Conservation (phyloP, 2,113 vertebrate genomes). For the Gila orcuttii region DNA sequence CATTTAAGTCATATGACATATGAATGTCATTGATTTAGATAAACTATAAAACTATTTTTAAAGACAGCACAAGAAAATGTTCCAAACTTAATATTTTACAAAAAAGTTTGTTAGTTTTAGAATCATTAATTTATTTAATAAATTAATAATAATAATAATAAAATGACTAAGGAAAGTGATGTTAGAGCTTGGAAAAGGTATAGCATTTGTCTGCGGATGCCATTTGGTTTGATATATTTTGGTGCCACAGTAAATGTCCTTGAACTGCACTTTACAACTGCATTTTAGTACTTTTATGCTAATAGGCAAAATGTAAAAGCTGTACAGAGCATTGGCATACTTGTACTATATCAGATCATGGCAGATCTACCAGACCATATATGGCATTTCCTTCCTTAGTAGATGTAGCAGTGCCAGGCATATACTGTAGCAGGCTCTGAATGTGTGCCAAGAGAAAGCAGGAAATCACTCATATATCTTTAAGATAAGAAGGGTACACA, state of each 20-base stretch:
- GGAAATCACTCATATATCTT: constrained; percentile 61
- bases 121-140: background rate
- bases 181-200: background rate
- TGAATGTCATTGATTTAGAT: background rate
- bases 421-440: constrained; percentile 41
- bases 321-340: background rate
- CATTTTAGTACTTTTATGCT: background rate
- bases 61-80: too few species aligned
- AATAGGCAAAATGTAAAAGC: background rate
- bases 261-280: background rate
- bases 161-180: background rate
- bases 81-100: too few species aligned
- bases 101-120: background rate
- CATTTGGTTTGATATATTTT: background rate
- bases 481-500: constrained; percentile 62
- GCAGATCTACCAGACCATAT: constrained; percentile 51
- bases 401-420: constrained; percentile 48
- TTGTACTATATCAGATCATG: background rate
- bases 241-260: background rate
- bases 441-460: constrained; percentile 57
- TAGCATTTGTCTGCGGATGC: background rate
- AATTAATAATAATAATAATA: background rate
- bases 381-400: constrained; percentile 59
- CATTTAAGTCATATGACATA: background rate
- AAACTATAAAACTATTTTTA: too few species aligned